These are phyloP conservation scores for Cichlasoma orientale DNA, from an alignment of 2,797 vertebrate species.

Conservation along the genomic window DNA sequence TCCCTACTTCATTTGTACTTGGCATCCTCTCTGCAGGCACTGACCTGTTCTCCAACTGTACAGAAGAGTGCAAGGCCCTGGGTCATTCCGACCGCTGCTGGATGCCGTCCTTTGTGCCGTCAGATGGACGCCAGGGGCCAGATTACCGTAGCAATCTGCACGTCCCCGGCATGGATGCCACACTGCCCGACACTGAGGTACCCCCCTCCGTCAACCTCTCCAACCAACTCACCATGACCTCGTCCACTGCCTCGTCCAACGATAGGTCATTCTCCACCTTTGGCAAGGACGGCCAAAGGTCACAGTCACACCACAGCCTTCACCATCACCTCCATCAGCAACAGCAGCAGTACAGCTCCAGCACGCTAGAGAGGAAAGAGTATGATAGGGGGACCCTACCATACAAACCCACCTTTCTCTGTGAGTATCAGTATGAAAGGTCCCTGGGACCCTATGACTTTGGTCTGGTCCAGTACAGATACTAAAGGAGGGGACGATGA, in stretches of 20 bases:
- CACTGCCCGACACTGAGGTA: constrained; percentile 97
- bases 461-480: constrained; percentile 74
- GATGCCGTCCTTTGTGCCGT: constrained; percentile 97
- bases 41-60: constrained; percentile 99
- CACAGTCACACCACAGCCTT: constrained; percentile 91
- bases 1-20: background rate
- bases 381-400: constrained; percentile 89
- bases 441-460: constrained; percentile 78
- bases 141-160: constrained; percentile 99
- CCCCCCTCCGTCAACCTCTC: constrained; percentile 85
- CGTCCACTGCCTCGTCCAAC: constrained; percentile 77
- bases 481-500: constrained; percentile 60
- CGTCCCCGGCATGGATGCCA: constrained; percentile 98
- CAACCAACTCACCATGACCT: constrained; percentile 78
- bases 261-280: constrained; percentile 99
- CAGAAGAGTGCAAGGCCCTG: constrained; percentile 98
- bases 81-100: constrained; percentile 99
- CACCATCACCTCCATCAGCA: constrained; percentile 78
- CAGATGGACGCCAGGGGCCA: constrained; percentile 94
- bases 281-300: constrained; percentile 90
- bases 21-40: constrained; percentile 77
- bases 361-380: constrained; percentile 96
- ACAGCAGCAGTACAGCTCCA: constrained; percentile 79
- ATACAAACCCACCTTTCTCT: constrained; percentile 98
- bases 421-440: constrained; percentile 91